Evolutionary conservation across 2,888 invertebrate genomes (phyloP).

Genomic region (Microchrysa polita): DNA sequence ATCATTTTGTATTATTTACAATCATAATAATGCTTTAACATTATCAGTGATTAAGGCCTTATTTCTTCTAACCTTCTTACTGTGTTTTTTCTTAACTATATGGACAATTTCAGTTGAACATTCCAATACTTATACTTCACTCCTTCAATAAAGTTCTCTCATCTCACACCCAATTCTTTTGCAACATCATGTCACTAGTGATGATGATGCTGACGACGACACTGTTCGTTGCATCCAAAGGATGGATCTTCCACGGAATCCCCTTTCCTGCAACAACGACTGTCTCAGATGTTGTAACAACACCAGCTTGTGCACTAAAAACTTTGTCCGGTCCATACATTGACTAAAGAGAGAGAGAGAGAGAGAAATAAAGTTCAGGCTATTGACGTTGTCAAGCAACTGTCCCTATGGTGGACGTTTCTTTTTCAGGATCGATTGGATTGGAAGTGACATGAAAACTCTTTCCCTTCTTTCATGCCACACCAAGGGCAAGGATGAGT

Average conservation of each 20-base stretch:
- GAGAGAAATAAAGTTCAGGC: slow-evolving; percentile 9
- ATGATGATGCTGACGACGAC: slow-evolving; percentile 9
- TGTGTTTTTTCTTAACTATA: no score
- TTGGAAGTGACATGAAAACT: slow-evolving; percentile 56
- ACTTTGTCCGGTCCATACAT: slow-evolving; percentile 13
- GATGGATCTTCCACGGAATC: no score
- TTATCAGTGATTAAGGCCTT: no score
- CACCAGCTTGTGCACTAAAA: slow-evolving; percentile 16
- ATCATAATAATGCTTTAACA: no score
- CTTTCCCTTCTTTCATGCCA: slow-evolving; percentile 45
- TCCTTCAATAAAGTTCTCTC: background rate
- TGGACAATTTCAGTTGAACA: no score
- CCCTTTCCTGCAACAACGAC: background rate
- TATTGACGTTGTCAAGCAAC: slow-evolving; percentile 42
- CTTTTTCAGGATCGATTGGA: slow-evolving; percentile 55
- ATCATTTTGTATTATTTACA: no score
- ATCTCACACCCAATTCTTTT: background rate
- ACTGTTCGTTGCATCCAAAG: slow-evolving; percentile 8
- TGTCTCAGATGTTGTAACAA: background rate
- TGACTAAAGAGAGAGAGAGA: no score
- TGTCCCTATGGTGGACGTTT: slow-evolving; percentile 55
- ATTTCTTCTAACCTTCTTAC: no score
- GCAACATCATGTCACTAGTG: slow-evolving; percentile 27
- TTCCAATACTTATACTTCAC: no score
- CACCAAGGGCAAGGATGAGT: background rate